Evolutionary conservation across 2,888 invertebrate species (phyloP).

Genomic region (Morpho achilles): DNA sequence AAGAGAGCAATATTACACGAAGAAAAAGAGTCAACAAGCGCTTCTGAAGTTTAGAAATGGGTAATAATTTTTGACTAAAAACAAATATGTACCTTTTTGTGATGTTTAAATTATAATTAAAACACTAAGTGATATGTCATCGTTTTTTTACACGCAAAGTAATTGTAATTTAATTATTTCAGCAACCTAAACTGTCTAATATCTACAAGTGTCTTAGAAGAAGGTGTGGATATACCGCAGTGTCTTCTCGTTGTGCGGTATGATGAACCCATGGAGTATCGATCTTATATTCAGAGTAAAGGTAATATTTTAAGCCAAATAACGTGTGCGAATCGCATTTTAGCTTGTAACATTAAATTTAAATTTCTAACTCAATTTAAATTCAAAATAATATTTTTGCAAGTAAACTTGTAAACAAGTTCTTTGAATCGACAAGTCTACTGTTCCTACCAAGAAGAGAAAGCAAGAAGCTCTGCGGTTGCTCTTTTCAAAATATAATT

Average conservation of each 20-base stretch:
- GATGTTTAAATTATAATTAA: neutral
- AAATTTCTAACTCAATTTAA: too few relatives aligned
- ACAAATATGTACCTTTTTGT: neutral
- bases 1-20: constrained; percentile 72
- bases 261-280: constrained; percentile 84
- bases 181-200: constrained; percentile 68
- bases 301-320: constrained; percentile 55
- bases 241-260: constrained; percentile 90
- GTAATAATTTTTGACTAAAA: constrained; percentile 41
- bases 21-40: constrained; percentile 76
- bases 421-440: too few relatives aligned
- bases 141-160: too few relatives aligned
- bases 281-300: constrained; percentile 94
- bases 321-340: too few relatives aligned
- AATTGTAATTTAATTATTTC: constrained; percentile 30
- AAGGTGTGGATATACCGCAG: constrained; percentile 91
- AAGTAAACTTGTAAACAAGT: too few relatives aligned
- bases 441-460: too few relatives aligned
- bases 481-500: too few relatives aligned
- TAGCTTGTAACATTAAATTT: too few relatives aligned
- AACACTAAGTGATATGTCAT: neutral
- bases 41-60: constrained; percentile 66
- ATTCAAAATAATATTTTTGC: too few relatives aligned
- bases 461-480: too few relatives aligned
- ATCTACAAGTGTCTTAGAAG: constrained; percentile 89